These are phyloP conservation scores for Porphyrio hochstetteri DNA, from an alignment of 2,113 vertebrate species.

Conservation along the genomic window DNA sequence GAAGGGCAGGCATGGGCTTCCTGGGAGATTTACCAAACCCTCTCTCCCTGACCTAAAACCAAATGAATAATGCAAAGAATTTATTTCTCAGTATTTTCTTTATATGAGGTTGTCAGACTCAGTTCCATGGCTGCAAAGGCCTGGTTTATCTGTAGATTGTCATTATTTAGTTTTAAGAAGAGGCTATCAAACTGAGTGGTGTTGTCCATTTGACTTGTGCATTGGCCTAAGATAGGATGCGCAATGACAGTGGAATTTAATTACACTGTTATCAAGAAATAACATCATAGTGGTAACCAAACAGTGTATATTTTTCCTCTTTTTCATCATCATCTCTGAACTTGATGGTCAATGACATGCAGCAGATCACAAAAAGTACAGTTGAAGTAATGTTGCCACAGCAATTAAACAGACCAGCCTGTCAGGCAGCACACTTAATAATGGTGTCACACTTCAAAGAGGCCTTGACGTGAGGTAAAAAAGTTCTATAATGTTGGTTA, in stretches of 20 bases:
- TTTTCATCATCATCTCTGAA: slow-evolving; percentile 1
- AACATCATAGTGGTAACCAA: not conserved
- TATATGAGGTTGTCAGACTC: not conserved
- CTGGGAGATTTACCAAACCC: not conserved
- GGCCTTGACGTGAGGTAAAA: not conserved
- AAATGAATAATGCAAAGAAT: not conserved
- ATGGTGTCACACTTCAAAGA: not conserved
- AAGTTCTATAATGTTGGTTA: not conserved
- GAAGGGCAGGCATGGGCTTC: not conserved
- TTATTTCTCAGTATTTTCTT: not conserved
- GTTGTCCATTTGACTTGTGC: not conserved
- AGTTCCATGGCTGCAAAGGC: not conserved
- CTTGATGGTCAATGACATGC: not conserved
- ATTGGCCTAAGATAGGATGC: not conserved
- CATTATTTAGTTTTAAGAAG: not conserved
- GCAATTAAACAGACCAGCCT: slow-evolving; percentile 5
- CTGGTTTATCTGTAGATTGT: not conserved
- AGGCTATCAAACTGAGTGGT: not conserved
- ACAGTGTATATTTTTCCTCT: not conserved
- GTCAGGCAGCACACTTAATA: not conserved
- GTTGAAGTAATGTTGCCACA: not conserved
- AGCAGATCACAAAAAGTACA: not conserved
- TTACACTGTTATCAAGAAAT: not conserved
- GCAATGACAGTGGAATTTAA: not conserved
- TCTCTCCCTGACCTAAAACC: fast-evolving